Conservation (phyloP, 2,797 vertebrate genomes). For the Cirrhinus molitorella region DNA sequence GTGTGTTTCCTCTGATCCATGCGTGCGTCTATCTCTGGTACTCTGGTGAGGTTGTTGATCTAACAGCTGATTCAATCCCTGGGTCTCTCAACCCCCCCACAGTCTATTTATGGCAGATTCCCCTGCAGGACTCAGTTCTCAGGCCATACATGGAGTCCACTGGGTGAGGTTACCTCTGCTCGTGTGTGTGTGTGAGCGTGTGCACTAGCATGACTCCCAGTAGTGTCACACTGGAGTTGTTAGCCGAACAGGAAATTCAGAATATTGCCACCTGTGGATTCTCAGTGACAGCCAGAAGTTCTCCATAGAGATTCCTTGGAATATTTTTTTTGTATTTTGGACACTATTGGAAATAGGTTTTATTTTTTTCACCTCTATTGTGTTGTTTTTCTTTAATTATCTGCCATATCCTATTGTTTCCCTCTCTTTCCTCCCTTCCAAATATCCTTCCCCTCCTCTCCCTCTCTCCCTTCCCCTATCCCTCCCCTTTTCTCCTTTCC, state of each 20-base stretch:
- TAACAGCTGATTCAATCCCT: conserved; percentile 55
- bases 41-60: conserved; percentile 41
- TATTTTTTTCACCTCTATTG: not conserved
- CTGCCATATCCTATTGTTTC: not conserved
- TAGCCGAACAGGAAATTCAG: conserved; percentile 51
- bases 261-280: conserved; percentile 53
- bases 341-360: not conserved
- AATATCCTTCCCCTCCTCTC: not conserved
- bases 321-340: conserved; percentile 4
- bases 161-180: conserved; percentile 76
- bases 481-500: not conserved
- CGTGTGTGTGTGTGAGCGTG: conserved; percentile 18
- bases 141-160: conserved; percentile 82
- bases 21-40: not conserved
- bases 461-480: not conserved
- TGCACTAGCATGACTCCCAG: conserved; percentile 9
- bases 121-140: conserved; percentile 70
- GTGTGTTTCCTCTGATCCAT: not conserved
- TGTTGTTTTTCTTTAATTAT: not conserved
- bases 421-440: not conserved
- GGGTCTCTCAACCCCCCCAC: conserved; percentile 13
- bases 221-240: conserved; percentile 55
- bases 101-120: conserved; percentile 84
- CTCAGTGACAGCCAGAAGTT: conserved; percentile 31
- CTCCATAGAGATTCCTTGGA: conserved; percentile 30